Evolutionary conservation across 2,888 invertebrate genomes (phyloP), one percentile per base, ranked within the genome.

Genomic region (Diaphora mendica): DNA sequence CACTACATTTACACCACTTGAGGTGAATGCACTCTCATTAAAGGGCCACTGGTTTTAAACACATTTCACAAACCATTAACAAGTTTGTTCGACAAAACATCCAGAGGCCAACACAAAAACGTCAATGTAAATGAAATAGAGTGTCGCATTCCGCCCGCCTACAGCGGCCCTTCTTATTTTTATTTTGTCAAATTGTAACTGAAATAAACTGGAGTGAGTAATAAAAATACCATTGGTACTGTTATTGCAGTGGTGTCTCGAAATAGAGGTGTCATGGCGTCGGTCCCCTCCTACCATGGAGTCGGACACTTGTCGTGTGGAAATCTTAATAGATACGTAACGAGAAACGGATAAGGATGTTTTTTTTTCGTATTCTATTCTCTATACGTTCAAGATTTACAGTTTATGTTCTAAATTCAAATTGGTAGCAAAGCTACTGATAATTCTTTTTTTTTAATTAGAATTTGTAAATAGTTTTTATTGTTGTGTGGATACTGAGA

Each of bases 111-210:
- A 39, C 68, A 79, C 68, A 70, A 73, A 83, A 79, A 73, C 74
- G 79, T 75, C 89, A 80, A 86, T 90, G 91, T 85, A 88, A 73
- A 76, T 70, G 76, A 74, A 86, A 81, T 84, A 73, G 79, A 85
- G 88, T 91, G 92, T 91, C 91, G 88, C 90, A 88, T 90, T 90
- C 90, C 89, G 86, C 85, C 77, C 84, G 85, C 83, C 83, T 78
- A 81, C 84, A 81, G 73, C 71, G 83, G 92, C 92, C 93, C 92
- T 92, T 90, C 92, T 93, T 94, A 94, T 94, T 95, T 95, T 93
- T 94, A 94, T 95, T 95, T 95, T 94, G 95, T 95, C 94, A 95
- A 95, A 95, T 95, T 94, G 95, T 95, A 95, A 91, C 95, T 94
- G 94, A 95, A 95, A 95, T 94, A 94, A 94, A 93, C 95, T 89